phyloP scores from a whole-genome alignment of 2,888 invertebrate genomes.

The Heliconius ismenius region DNA sequence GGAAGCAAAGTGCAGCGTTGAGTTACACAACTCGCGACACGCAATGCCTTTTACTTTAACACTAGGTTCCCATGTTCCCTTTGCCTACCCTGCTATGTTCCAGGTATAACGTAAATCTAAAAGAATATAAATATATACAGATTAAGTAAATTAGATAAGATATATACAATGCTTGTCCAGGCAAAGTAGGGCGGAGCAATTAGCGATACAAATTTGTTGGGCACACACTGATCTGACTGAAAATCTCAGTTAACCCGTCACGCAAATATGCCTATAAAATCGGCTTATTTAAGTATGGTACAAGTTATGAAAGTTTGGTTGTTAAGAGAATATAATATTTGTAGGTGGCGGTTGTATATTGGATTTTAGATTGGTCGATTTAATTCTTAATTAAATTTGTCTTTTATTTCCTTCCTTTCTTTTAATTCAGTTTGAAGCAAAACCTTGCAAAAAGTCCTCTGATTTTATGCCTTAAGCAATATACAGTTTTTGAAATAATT shows the following conservation, averaged over 20 bases:
- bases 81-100: too few species aligned
- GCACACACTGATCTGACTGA: constrained; percentile 42
- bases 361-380: too few species aligned
- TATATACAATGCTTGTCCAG: constrained; percentile 21
- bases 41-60: too few species aligned
- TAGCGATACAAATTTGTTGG: constrained; percentile 41
- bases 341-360: not conserved
- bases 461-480: too few species aligned
- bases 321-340: not conserved
- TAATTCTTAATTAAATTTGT: too few species aligned
- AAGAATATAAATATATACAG: not conserved
- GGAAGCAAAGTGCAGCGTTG: too few species aligned
- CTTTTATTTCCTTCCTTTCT: too few species aligned
- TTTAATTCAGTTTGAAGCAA: too few species aligned
- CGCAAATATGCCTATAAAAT: constrained; percentile 44
- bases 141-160: not conserved
- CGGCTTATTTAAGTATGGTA: constrained; percentile 31
- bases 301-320: constrained; percentile 27
- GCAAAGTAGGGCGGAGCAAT: constrained; percentile 35
- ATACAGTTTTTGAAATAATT: too few species aligned
- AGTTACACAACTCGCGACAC: too few species aligned
- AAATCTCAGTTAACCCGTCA: constrained; percentile 45
- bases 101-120: not conserved
- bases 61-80: too few species aligned
- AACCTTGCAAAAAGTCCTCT: too few species aligned